Conservation (phyloP, 2,113 vertebrate species). For the Elephantulus edwardii region DNA sequence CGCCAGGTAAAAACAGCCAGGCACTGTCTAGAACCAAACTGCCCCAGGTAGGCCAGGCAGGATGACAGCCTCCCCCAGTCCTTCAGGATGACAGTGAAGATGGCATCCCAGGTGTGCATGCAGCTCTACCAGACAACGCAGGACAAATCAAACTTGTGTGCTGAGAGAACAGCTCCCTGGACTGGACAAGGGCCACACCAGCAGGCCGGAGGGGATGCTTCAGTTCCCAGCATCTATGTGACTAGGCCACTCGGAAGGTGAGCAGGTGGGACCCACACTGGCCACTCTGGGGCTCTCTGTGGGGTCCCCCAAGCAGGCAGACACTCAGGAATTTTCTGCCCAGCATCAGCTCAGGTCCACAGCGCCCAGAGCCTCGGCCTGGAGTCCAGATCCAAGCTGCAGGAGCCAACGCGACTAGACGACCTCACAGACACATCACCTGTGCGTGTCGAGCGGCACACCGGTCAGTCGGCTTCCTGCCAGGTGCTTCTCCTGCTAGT, state of each 20-base stretch:
- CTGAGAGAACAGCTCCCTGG: conserved; percentile 74
- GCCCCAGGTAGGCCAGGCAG: conserved; percentile 70
- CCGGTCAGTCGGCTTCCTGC: no score
- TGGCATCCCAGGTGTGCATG: no score
- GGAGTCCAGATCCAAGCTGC: fast-evolving
- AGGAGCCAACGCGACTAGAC: no score
- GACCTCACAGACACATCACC: neutral
- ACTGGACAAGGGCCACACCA: conserved; percentile 59
- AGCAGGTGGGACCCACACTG: neutral
- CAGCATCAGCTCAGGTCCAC: neutral
- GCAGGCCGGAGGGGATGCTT: neutral
- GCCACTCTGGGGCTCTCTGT: neutral
- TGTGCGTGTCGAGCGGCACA: no score
- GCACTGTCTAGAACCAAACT: conserved; percentile 55
- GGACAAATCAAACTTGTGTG: conserved; percentile 51
- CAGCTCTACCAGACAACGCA: no score
- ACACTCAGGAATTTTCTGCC: neutral
- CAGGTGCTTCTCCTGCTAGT: no score
- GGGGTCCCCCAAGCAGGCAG: neutral
- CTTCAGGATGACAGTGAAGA: no score
- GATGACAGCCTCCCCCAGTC: conserved; percentile 71
- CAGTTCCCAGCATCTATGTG: neutral
- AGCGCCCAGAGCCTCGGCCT: no score
- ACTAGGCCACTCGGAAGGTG: neutral
- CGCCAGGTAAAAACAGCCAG: conserved; percentile 64